Conservation (phyloP, 2,113 vertebrate genomes). For the Isurus oxyrinchus region DNA sequence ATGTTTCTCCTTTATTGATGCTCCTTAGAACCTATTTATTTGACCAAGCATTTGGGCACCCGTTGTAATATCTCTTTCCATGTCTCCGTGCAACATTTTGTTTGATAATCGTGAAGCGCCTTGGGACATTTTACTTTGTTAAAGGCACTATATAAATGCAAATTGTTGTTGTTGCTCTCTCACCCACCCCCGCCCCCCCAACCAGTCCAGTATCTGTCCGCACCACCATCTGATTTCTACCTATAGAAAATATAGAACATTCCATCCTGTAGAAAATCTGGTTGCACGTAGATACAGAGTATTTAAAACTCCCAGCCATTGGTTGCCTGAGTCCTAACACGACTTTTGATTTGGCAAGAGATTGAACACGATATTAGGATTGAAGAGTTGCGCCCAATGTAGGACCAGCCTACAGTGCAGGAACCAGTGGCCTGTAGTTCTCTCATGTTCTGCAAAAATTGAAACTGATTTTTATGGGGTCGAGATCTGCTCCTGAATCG, state of each 20-base stretch:
- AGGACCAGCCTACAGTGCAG: neutral
- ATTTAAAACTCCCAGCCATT: neutral
- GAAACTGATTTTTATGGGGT: neutral
- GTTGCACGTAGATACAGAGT: neutral
- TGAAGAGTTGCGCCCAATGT: neutral
- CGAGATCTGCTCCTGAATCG: neutral
- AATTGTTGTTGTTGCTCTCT: neutral
- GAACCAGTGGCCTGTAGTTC: too few species aligned
- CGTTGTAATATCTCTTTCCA: neutral
- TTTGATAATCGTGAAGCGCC: neutral
- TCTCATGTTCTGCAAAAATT: neutral
- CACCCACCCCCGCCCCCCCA: neutral
- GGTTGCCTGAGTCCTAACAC: neutral
- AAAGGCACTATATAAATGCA: neutral
- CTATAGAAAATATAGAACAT: too few species aligned
- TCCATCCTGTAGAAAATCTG: neutral
- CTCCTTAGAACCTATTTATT: neutral
- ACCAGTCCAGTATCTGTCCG: too few species aligned
- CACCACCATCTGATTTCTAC: neutral
- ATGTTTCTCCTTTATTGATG: neutral
- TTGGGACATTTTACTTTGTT: neutral
- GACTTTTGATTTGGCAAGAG: neutral
- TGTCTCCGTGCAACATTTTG: neutral
- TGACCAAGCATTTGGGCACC: too few species aligned
- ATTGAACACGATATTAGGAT: neutral